Evolutionary conservation across 2,888 invertebrate species (phyloP), one percentile per base, ranked within the genome.

Genomic region (Hemithea aestivaria): DNA sequence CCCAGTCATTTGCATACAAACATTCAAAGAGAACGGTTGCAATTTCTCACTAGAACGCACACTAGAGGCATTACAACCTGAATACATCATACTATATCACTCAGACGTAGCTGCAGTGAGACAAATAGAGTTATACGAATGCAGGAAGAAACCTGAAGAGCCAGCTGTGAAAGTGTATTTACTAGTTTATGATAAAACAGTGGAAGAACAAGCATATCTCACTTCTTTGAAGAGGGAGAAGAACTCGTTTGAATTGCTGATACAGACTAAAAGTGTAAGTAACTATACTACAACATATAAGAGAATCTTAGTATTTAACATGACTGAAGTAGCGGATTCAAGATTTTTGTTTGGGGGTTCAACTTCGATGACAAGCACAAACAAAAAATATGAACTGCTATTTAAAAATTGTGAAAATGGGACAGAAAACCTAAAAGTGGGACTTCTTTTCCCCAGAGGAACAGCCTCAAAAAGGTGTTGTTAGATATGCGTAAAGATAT

Each of bases 151-250:
- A 26, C 46, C 65, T 0, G 71, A 77, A 1, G 85, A 87, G 6
- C 73, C 88, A 0, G 69, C 82, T 8, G 70, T 93, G 3, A 92
- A 92, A 61, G 93, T 99, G 6, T 99, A 95, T 75, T 96, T 98
- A 62, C 73, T 99, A 30, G 91, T 98, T 51, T 97, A 98, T 70
- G 92, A 92, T 6, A 94, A 94, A 44, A 98, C 99, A 5, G 96
- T 97, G 0, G 99, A 99, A 80, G 99, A 99, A 75, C 99, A 99
- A 81, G 92, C 95, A 1, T 99, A 98, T 77, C 88, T 99, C 21
- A 97, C 97, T 1, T 91, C 94, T 0, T 82, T 99, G 37, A 90
- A 96, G 48, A 90, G 94, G 45, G 99, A 99, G 77, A 99, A 98
- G 71, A 92, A 95, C 64, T 95, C 98, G 0, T 99, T 99, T 76